These are phyloP conservation scores for Iselma pallidipennis DNA, from an alignment of 2,888 invertebrate genomes.

Conservation along the genomic window DNA sequence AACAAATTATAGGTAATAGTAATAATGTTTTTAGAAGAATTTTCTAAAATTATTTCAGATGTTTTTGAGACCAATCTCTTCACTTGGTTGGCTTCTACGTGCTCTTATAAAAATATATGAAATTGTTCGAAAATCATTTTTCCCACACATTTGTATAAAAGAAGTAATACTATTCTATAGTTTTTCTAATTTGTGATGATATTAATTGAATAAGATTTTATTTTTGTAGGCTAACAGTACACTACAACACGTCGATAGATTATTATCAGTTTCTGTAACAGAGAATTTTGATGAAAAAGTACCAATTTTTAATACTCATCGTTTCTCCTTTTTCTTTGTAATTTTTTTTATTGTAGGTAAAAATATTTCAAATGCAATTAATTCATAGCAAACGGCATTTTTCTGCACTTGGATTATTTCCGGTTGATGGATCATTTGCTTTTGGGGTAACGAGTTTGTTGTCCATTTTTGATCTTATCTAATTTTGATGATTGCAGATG, in stretches of 20 bases:
- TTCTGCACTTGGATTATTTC: constrained; percentile 13
- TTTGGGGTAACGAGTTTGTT: constrained; percentile 16
- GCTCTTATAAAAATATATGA: constrained; percentile 12
- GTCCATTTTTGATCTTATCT: neutral
- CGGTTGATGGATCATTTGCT: constrained; percentile 13
- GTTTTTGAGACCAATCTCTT: constrained; percentile 12
- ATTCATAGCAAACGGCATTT: constrained; percentile 7
- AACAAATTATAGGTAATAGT: neutral
- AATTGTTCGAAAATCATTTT: constrained; percentile 13
- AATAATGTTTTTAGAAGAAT: neutral
- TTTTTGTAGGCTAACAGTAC: constrained; percentile 10
- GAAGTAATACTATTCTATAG: constrained; percentile 9
- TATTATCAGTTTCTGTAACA: constrained; percentile 3
- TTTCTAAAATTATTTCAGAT: constrained; percentile 11
- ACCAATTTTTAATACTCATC: neutral
- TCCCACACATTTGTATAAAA: constrained; percentile 8
- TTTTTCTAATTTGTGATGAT: no score
- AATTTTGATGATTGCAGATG: constrained; percentile 5
- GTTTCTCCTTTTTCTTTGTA: no score
- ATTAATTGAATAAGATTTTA: no score
- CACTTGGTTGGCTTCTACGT: constrained; percentile 21
- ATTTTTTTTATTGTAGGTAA: constrained; percentile 18
- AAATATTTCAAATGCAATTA: constrained; percentile 16
- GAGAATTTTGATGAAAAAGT: constrained; percentile 14
- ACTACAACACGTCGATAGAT: constrained; percentile 7